A percentile compares a stretch with the other conserved stretches of the same genome.
phyloP scores from a whole-genome alignment of 1,140 invertebrate species.

The Idris sp. region DNA sequence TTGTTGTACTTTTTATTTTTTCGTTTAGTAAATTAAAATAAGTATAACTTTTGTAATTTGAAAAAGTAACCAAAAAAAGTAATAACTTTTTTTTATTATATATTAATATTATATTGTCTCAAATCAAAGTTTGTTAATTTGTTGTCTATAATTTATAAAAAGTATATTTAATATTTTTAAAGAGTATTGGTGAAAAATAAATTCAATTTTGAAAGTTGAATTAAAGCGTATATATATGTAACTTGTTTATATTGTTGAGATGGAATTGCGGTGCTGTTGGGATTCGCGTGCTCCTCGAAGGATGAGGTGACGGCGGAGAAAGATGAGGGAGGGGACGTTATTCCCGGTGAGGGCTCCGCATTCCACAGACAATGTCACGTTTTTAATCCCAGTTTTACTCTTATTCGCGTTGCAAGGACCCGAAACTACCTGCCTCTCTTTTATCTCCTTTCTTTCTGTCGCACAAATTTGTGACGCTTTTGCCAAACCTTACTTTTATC shows the following conservation, averaged over 20 bases:
- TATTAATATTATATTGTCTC: too few species aligned
- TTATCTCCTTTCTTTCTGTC: slow-evolving; percentile 20
- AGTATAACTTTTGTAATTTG: too few species aligned
- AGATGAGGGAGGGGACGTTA: slow-evolving; percentile 55
- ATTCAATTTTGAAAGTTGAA: too few species aligned
- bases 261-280: slow-evolving; percentile 66
- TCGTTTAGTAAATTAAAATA: too few species aligned
- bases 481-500: background rate
- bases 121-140: too few species aligned
- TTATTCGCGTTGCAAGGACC: slow-evolving; percentile 72
- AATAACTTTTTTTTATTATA: too few species aligned
- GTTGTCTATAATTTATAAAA: too few species aligned
- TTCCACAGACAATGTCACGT: slow-evolving; percentile 79
- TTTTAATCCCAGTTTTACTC: slow-evolving; percentile 78
- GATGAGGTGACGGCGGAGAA: slow-evolving; percentile 57
- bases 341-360: slow-evolving; percentile 75
- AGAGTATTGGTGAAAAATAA: too few species aligned
- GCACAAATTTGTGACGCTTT: background rate
- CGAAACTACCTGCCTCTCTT: slow-evolving; percentile 50
- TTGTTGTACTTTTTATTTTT: too few species aligned
- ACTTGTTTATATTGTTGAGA: slow-evolving; percentile 55
- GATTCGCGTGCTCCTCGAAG: slow-evolving; percentile 40
- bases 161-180: too few species aligned
- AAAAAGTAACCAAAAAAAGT: too few species aligned
- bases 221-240: background rate